Evolutionary conservation across 1,140 invertebrate species (phyloP).

Genomic region (Neelides sp.): DNA sequence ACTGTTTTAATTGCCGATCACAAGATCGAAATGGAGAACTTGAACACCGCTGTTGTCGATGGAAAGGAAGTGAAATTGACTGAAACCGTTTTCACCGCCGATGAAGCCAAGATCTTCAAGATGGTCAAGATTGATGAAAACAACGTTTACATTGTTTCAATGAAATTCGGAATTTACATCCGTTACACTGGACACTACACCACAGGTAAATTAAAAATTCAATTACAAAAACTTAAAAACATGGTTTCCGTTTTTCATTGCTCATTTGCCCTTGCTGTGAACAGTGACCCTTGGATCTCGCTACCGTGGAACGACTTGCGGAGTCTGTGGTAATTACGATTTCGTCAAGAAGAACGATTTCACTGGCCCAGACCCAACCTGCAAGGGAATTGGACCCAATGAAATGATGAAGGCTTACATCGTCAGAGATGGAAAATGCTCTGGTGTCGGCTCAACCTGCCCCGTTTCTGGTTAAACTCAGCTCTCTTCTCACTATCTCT

Average conservation of each 20-base stretch:
- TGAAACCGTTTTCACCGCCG: slow-evolving; percentile 17
- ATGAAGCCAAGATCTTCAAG: slow-evolving; percentile 30
- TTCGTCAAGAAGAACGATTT: slow-evolving; percentile 20
- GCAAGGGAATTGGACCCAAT: slow-evolving; percentile 10
- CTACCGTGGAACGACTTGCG: slow-evolving; percentile 26
- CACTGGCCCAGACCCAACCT: slow-evolving; percentile 21
- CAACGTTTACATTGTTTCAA: slow-evolving; percentile 24
- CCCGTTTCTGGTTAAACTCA: too few species aligned
- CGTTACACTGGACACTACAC: slow-evolving; percentile 28
- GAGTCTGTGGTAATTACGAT: slow-evolving; percentile 30
- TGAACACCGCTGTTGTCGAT: slow-evolving; percentile 24
- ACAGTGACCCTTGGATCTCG: slow-evolving; percentile 25
- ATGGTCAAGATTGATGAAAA: slow-evolving; percentile 25
- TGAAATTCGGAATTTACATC: slow-evolving; percentile 20
- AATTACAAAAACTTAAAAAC: too few species aligned
- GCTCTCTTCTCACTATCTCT: too few species aligned
- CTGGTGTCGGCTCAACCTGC: too few species aligned
- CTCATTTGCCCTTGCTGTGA: too few species aligned
- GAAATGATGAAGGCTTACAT: slow-evolving; percentile 30
- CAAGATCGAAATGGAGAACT: slow-evolving; percentile 26
- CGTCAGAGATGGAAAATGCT: slow-evolving; percentile 25
- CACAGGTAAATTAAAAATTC: too few species aligned
- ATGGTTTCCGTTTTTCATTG: too few species aligned
- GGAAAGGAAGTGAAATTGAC: slow-evolving; percentile 15
- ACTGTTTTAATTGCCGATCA: slow-evolving; percentile 24